Conservation (phyloP, 30 jellyfish, hydroid and myxozoan species). For the Aurelia aurita complex sp. Pacific region DNA sequence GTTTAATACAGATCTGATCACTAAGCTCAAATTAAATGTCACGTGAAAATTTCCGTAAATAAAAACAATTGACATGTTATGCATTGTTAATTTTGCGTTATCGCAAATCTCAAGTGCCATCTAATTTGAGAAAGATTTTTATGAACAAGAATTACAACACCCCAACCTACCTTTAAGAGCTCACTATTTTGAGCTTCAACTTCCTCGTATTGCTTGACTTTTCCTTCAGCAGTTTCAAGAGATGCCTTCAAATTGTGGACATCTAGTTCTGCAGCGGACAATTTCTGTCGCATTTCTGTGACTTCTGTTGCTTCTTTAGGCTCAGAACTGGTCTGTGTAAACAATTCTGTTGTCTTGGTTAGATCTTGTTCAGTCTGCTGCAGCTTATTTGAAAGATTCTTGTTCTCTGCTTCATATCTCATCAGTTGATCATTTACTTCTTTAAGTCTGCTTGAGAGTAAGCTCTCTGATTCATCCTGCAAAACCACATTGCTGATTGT, state of each 20-base stretch:
- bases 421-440: conserved; percentile 73
- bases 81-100: too few species aligned
- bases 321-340: conserved; percentile 15
- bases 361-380: conserved; percentile 47
- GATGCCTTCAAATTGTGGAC: conserved; percentile 31
- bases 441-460: conserved; percentile 42
- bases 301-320: conserved; percentile 16
- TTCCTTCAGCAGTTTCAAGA: conserved; percentile 48
- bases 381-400: conserved; percentile 42
- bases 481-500: background rate
- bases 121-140: too few species aligned
- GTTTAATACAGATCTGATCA: too few species aligned
- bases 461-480: conserved; percentile 74
- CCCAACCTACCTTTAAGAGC: conserved; percentile 32
- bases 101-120: too few species aligned
- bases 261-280: conserved; percentile 17
- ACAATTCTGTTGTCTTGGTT: conserved; percentile 15
- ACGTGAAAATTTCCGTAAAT: too few species aligned
- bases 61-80: too few species aligned
- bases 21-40: too few species aligned
- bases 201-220: conserved; percentile 35
- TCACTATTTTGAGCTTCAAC: conserved; percentile 31
- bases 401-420: conserved; percentile 65
- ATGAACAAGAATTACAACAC: background rate
- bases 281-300: conserved; percentile 2